Evolutionary conservation across 2,888 invertebrate genomes (phyloP), one percentile per base, ranked within the genome.

Genomic region (Eumerus sabulonum): DNA sequence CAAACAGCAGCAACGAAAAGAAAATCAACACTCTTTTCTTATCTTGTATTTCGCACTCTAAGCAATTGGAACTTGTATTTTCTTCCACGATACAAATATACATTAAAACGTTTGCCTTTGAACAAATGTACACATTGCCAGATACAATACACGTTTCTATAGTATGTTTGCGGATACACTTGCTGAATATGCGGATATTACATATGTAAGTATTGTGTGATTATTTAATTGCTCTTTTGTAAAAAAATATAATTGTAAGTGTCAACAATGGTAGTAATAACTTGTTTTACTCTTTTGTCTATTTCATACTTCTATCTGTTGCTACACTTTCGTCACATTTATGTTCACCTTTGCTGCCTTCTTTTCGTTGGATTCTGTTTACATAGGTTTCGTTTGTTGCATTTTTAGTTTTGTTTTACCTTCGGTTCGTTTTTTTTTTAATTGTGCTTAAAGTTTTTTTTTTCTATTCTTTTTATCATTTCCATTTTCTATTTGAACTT

Each of bases 221-320:
- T 66, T 51, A 42, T 60, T 60, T 68, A 64, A 79, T 79, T 79
- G 73, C 68, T 74, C 59, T n/a, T n/a, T 79, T 79, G 79, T 79
- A 79, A 74, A 79, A 79, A 79, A 79, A 79, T 79, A 79, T 79
- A 79, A 74, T 79, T 79, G 64, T 74, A 79, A 79, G 56, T 74
- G 64, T 74, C 74, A 79, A 79, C 79, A 79, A 74, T 64, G 79
- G 68, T 74, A 70, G 63, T 68, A 27, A 4, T 27, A 27, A 2
- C 47, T 71, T 38, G 50, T 73, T 40, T 40, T 53, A 59, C 53
- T 60, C 72, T 44, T 36, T n/a, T n/a, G n/a, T n/a, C n/a, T n/a
- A n/a, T n/a, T n/a, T n/a, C n/a, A n/a, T n/a, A n/a, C n/a, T n/a
- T 44, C 59, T 48, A 50, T 45, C 27, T 60, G 13, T 64, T 60